A percentile compares a stretch with the other conserved stretches of the same genome.
Evolutionary conservation across 1,140 invertebrate genomes (phyloP).

Genomic region (Bombus fervidus): DNA sequence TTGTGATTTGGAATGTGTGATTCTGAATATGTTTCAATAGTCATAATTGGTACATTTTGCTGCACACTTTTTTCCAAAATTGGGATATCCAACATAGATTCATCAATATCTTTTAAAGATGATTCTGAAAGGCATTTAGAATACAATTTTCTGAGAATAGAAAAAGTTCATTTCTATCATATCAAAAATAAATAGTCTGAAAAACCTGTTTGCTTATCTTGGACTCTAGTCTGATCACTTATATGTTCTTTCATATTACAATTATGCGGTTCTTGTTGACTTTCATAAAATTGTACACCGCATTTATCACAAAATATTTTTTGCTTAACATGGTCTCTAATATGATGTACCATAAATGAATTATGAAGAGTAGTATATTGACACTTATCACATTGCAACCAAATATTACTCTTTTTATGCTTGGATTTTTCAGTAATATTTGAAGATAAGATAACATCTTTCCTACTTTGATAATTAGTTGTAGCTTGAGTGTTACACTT

Average conservation of each 20-base stretch:
- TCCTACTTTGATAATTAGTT: slow-evolving; percentile 53
- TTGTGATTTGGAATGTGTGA: slow-evolving; percentile 43
- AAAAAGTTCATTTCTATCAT: not conserved
- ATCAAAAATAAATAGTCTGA: not conserved
- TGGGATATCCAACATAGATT: slow-evolving; percentile 20
- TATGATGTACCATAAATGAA: slow-evolving; percentile 75
- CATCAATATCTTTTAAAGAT: slow-evolving; percentile 6
- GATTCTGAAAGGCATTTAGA: slow-evolving; percentile 40
- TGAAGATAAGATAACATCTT: slow-evolving; percentile 49
- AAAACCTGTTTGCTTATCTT: slow-evolving; percentile 32
- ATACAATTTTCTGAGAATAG: not conserved
- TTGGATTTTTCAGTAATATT: slow-evolving; percentile 43
- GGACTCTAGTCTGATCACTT: not conserved
- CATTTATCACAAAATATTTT: slow-evolving; percentile 62
- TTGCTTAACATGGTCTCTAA: slow-evolving; percentile 68
- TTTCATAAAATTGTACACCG: slow-evolving; percentile 51
- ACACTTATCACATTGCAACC: slow-evolving; percentile 79
- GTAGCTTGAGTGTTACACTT: slow-evolving; percentile 21
- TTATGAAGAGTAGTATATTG: slow-evolving; percentile 77
- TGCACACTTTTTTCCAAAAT: slow-evolving; percentile 32
- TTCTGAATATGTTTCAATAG: slow-evolving; percentile 40
- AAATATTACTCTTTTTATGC: slow-evolving; percentile 64
- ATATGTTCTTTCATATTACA: slow-evolving; percentile 46
- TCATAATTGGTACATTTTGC: slow-evolving; percentile 33
- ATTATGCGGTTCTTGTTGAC: slow-evolving; percentile 38